Percentiles rank a stretch among this genome's conserved stretches.
These are phyloP conservation scores for Cotesia typhae DNA, from an alignment of 1,140 invertebrate genomes.

Conservation along the genomic window DNA sequence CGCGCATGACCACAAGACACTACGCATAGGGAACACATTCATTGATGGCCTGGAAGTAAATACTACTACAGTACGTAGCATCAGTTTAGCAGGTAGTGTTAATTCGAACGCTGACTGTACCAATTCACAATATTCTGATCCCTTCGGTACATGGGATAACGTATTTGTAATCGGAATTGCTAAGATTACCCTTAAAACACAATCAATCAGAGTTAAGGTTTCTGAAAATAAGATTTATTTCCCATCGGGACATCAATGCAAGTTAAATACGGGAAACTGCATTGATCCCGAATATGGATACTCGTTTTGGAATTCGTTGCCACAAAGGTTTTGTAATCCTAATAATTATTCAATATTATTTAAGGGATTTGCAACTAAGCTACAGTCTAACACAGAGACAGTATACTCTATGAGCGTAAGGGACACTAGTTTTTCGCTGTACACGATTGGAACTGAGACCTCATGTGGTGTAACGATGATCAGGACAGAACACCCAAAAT, in stretches of 20 bases:
- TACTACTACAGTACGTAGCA: too few relatives aligned
- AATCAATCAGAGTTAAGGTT: conserved; percentile 17
- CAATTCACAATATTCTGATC: too few relatives aligned
- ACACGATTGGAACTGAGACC: background rate
- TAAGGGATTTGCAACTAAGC: conserved; percentile 33
- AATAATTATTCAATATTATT: conserved; percentile 34
- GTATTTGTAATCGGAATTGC: too few relatives aligned
- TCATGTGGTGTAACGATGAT: conserved; percentile 33
- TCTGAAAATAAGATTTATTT: conserved; percentile 33
- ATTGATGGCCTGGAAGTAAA: too few relatives aligned
- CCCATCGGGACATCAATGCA: conserved; percentile 19
- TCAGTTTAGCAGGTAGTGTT: too few relatives aligned
- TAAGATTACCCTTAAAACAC: too few relatives aligned
- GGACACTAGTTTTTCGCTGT: conserved; percentile 35
- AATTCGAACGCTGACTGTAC: too few relatives aligned
- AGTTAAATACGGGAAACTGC: conserved; percentile 30
- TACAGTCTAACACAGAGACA: conserved; percentile 3
- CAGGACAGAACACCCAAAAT: conserved; percentile 41
- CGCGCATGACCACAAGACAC: too few relatives aligned
- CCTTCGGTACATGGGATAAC: too few relatives aligned
- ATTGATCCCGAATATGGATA: conserved; percentile 36
- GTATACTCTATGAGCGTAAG: conserved; percentile 32
- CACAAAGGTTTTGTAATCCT: conserved; percentile 17
- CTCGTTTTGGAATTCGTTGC: conserved; percentile 37
- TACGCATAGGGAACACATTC: too few relatives aligned